Base-by-base conservation (phyloP, 2,797 vertebrate species). In the Chaenodraco wilsoni region DNA sequence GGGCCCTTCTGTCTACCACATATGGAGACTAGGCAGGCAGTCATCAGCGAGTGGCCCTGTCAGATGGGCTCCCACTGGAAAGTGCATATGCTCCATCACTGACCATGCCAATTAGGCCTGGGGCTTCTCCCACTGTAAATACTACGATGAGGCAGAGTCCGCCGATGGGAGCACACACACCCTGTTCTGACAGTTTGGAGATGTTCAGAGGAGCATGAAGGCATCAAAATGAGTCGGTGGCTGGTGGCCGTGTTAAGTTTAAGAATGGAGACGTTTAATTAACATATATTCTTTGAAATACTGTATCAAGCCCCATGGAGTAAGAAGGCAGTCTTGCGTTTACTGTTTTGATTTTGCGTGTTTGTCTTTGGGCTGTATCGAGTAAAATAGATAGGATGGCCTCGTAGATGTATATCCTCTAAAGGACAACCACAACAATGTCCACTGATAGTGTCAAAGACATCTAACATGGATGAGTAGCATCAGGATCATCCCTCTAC, bases 31-130 rank as follows among this genome's bases (percentile, higher is more conserved):
- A 66, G 49, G 92, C 76, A 92, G 91, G 93, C 55, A 37, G 85
- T 65, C 79, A 79, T 91, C 87, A 62, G 56, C 76, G 82, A 85
- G 76, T 54, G 23, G 57, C 87, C 74, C 76, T 79, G 82, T 96
- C 95, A 95, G 93, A 93, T 95, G 94, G 95, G 66, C 48, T 76
- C 90, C 89, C 92, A 83, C 81, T 57, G 81, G 84, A 68, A 59
- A 82, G 72, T 81, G 83, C 94, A 95, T 91, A 92, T 94, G 94
- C 87, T 93, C 70, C 19, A 17, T 59, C 81, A 85, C 84, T 71
- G 84, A 54, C 56, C 16, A 17, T 23, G 82, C 92, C 92, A 95
- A 91, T 95, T 94, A 95, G 87, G 83, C 85, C 63, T 60, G 83
- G 9, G 69, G 87, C 72, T 68, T 82, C 88, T 92, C 77, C 46